Evolutionary conservation across 1,140 invertebrate genomes (phyloP).

Genomic region (Caerostris darwini): DNA sequence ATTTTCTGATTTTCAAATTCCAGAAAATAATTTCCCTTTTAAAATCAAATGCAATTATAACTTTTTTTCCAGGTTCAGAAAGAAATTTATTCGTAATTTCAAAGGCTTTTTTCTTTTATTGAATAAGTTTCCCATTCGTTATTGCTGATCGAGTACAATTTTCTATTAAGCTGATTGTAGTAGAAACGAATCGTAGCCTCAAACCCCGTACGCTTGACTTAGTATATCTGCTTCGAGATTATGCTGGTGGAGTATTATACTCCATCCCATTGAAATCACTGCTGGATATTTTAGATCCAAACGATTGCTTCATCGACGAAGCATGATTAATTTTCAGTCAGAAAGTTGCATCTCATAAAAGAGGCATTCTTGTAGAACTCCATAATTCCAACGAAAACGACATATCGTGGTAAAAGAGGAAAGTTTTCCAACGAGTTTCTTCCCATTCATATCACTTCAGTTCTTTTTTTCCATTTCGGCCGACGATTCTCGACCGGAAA

Average conservation of each 20-base stretch:
- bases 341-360: constrained; percentile 28
- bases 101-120: too few relatives aligned
- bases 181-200: neutral
- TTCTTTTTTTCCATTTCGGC: constrained; percentile 20
- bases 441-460: neutral
- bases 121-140: too few relatives aligned
- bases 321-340: constrained; percentile 42
- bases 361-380: constrained; percentile 17
- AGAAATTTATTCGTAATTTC: too few relatives aligned
- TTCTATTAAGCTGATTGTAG: neutral
- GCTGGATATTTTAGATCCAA: neutral
- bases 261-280: neutral
- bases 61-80: too few relatives aligned
- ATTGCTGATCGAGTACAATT: neutral
- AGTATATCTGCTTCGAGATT: neutral
- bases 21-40: too few relatives aligned
- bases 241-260: neutral
- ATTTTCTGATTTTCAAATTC: too few relatives aligned
- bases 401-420: neutral
- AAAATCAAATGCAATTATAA: too few relatives aligned
- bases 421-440: neutral
- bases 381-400: constrained; percentile 6
- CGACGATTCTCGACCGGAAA: constrained; percentile 51
- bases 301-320: constrained; percentile 35
- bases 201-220: neutral